Conservation (phyloP, 2,797 vertebrate species). For the Cryptoprocta ferox region DNA sequence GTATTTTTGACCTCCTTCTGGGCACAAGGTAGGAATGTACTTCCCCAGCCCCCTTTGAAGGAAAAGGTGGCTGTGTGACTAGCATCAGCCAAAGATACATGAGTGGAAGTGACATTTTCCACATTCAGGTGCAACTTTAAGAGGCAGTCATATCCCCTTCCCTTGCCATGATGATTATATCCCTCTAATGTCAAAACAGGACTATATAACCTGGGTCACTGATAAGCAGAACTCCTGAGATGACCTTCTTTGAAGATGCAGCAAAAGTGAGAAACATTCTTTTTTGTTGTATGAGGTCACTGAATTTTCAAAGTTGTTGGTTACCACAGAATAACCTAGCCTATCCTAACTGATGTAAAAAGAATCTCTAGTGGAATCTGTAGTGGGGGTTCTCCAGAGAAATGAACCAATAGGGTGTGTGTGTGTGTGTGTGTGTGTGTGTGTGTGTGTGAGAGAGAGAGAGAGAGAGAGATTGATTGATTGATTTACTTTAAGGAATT, state of each 20-base stretch:
- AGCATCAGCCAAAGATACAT: neutral
- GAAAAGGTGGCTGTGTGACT: neutral
- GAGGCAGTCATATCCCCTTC: neutral
- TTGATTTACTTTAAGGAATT: neutral
- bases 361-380: neutral
- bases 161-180: neutral
- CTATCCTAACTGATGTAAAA: neutral
- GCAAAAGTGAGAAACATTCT: neutral
- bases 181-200: neutral
- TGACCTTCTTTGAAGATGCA: neutral
- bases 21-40: neutral
- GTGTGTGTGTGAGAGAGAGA: neutral
- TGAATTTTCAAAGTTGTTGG: neutral
- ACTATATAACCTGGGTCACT: neutral
- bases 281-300: neutral
- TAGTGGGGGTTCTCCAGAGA: neutral
- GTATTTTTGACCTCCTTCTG: neutral
- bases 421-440: neutral
- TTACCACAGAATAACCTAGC: neutral
- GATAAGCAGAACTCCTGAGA: neutral
- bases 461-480: neutral
- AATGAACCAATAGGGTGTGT: neutral
- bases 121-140: neutral
- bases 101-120: neutral
- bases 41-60: neutral